Evolutionary conservation across 37 sponge, comb jelly and placozoan genomes (phyloP).

Genomic region (Eunapius fragilis): DNA sequence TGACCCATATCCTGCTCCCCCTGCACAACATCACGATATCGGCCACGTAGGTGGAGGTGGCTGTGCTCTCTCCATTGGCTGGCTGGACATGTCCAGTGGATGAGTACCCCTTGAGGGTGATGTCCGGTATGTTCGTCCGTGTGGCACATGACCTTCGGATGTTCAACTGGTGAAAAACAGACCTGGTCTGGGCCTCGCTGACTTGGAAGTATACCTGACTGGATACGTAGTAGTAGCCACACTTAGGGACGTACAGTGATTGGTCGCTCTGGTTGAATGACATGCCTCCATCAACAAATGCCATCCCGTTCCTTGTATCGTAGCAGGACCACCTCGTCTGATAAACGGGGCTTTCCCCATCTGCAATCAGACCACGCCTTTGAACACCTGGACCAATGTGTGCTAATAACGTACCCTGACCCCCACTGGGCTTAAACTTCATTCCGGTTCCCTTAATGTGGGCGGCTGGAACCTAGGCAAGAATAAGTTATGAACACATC

Average conservation of each 20-base stretch:
- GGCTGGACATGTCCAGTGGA: not conserved
- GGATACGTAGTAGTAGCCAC: constrained; percentile 52
- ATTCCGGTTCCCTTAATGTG: constrained; percentile 22
- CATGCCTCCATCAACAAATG: constrained; percentile 63
- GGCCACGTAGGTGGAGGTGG: constrained; percentile 13
- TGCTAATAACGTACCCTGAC: too few species aligned
- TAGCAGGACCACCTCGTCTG: not conserved
- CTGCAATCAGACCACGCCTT: not conserved
- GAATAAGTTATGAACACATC: too few species aligned
- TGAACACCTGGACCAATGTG: too few species aligned
- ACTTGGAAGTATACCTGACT: constrained; percentile 33
- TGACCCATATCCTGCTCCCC: constrained; percentile 37
- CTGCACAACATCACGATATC: constrained; percentile 31
- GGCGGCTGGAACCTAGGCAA: constrained; percentile 10
- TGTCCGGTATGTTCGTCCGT: not conserved
- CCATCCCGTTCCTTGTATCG: not conserved
- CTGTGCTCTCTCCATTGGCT: not conserved
- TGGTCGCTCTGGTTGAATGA: constrained; percentile 45
- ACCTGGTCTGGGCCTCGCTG: not conserved
- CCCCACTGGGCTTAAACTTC: not conserved
- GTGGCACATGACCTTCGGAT: not conserved
- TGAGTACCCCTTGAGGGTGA: not conserved
- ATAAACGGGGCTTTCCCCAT: not conserved
- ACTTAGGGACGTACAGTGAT: constrained; percentile 33
- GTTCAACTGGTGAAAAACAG: too few species aligned